A percentile compares a stretch with the other conserved stretches of the same genome.
phyloP scores from a whole-genome alignment of 1,140 invertebrate species.

The Trachymyrmex cornetzi region DNA sequence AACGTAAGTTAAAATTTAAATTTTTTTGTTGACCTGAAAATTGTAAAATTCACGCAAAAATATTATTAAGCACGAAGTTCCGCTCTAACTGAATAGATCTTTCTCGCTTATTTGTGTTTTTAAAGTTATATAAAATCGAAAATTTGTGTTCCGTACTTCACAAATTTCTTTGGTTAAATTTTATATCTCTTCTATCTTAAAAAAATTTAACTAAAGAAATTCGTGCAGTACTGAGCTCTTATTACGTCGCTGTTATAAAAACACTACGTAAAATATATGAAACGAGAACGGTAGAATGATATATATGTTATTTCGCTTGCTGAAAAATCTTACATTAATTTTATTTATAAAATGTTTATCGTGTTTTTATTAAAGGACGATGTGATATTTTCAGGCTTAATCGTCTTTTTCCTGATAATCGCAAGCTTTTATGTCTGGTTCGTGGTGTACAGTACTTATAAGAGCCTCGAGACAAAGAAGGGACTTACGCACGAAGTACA shows the following conservation, averaged over 20 bases:
- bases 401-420: slow-evolving; percentile 78
- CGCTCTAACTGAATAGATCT: too few species aligned
- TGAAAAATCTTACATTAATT: not conserved
- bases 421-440: slow-evolving; percentile 85
- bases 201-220: not conserved
- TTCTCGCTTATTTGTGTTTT: too few species aligned
- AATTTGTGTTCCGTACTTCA: not conserved
- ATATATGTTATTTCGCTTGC: not conserved
- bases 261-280: not conserved
- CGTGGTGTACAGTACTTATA: slow-evolving; percentile 86
- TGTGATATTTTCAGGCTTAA: slow-evolving; percentile 75
- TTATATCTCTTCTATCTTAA: not conserved
- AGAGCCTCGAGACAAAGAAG: slow-evolving; percentile 83
- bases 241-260: not conserved
- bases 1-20: slow-evolving; percentile 79
- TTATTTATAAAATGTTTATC: not conserved
- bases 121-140: not conserved
- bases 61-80: too few species aligned
- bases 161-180: not conserved
- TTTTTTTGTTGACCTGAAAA: too few species aligned
- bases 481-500: slow-evolving; percentile 83
- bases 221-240: too few species aligned
- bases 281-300: not conserved
- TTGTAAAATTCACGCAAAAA: too few species aligned
- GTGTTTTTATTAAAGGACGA: not conserved